These are phyloP conservation scores for Anas bahamensis DNA, from an alignment of 2,797 vertebrate species.

Conservation along the genomic window DNA sequence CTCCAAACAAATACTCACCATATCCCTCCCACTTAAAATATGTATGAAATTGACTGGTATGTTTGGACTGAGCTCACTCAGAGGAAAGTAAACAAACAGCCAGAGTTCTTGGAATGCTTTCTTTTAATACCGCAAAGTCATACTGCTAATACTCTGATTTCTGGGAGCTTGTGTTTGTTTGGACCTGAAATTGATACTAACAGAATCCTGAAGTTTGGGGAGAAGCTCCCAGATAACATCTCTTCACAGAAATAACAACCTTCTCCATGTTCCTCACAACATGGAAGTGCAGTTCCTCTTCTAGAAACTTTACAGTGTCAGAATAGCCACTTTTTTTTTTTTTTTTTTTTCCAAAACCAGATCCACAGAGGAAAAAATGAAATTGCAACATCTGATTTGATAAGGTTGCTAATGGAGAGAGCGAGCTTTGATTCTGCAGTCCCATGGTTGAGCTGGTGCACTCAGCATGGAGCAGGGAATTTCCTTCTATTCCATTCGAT, in stretches of 20 bases:
- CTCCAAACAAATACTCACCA: not conserved
- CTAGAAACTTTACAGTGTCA: not conserved
- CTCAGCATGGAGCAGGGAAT: not conserved
- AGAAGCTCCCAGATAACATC: not conserved
- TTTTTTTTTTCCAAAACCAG: not conserved
- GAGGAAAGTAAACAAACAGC: not conserved
- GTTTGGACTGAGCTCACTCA: constrained; percentile 8
- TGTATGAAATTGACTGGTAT: not conserved
- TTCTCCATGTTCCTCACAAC: not conserved
- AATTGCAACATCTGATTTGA: not conserved
- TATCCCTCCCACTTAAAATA: not conserved
- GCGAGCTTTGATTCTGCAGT: not conserved
- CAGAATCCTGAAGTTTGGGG: not conserved
- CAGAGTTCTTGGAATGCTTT: constrained; percentile 27
- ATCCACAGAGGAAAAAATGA: not conserved
- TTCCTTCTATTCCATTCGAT: not conserved
- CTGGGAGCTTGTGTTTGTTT: constrained; percentile 49
- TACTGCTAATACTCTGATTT: not conserved
- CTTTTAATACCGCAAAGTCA: constrained; percentile 15
- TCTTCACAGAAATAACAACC: not conserved
- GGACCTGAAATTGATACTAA: not conserved
- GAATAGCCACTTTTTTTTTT: not conserved
- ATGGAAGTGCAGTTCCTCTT: not conserved
- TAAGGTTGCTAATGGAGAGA: not conserved
- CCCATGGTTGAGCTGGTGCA: not conserved